phyloP scores from a whole-genome alignment of 2,797 vertebrate genomes.

The Crenuchus spilurus region DNA sequence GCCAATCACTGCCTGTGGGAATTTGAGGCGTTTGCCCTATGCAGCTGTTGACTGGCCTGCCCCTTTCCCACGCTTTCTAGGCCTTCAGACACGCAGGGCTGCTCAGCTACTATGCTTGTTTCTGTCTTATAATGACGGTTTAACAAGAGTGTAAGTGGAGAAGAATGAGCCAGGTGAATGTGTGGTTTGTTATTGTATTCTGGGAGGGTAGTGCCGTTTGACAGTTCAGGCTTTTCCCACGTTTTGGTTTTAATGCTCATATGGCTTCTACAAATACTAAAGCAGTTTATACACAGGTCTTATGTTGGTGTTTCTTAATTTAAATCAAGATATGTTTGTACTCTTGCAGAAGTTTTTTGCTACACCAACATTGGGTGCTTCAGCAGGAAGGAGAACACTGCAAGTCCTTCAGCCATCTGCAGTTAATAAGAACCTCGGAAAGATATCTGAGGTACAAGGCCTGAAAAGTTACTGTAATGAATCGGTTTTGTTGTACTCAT shows the following conservation, averaged over 20 bases:
- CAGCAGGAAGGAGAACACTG: constrained; percentile 78
- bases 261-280: background rate
- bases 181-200: constrained; percentile 39
- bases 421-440: constrained; percentile 78
- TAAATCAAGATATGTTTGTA: background rate
- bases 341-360: constrained; percentile 77
- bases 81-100: constrained; percentile 67
- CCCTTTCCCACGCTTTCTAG: constrained; percentile 83
- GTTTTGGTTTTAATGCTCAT: background rate
- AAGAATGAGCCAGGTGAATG: constrained; percentile 72
- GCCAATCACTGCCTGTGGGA: constrained; percentile 77
- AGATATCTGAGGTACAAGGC: constrained; percentile 77
- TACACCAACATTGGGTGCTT: constrained; percentile 59
- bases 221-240: constrained; percentile 2
- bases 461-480: background rate
- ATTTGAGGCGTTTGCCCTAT: constrained; percentile 65
- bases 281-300: too few species aligned
- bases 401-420: constrained; percentile 88
- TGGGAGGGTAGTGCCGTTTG: constrained; percentile 5
- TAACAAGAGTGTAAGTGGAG: constrained; percentile 72
- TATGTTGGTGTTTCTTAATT: background rate
- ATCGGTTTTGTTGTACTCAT: background rate
- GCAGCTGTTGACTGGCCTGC: constrained; percentile 58
- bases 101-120: constrained; percentile 73
- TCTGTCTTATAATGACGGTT: constrained; percentile 76